A percentile compares a stretch with the other conserved stretches of the same genome.
Conservation (phyloP, 2,888 invertebrate genomes). For the Deilephila porcellus region DNA sequence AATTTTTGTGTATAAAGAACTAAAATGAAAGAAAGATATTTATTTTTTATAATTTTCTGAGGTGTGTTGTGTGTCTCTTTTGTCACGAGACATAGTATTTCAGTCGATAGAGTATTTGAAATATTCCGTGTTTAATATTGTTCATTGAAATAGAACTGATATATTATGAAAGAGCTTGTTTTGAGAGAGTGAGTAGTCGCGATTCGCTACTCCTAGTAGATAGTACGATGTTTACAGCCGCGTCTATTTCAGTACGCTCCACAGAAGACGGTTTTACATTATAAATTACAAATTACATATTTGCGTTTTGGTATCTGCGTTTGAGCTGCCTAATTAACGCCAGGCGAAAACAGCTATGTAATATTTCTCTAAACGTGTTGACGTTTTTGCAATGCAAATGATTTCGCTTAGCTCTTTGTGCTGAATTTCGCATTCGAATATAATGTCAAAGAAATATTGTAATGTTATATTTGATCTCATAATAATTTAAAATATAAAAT, state of each 20-base stretch:
- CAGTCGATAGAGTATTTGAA: neutral
- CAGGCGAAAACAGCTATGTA: neutral
- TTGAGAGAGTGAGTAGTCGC: slow-evolving; percentile 47
- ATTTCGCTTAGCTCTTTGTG: neutral
- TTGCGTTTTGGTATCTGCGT: neutral
- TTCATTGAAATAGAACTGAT: slow-evolving; percentile 1
- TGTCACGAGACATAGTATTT: neutral
- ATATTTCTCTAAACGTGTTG: neutral
- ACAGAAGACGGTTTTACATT: neutral
- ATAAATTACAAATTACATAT: slow-evolving; percentile 5
- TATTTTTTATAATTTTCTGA: too few relatives aligned
- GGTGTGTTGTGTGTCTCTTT: neutral
- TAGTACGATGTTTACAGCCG: slow-evolving; percentile 7
- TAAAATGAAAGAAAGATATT: too few relatives aligned
- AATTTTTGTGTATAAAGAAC: too few relatives aligned
- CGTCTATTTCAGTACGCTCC: slow-evolving; percentile 18
- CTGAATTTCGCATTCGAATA: neutral
- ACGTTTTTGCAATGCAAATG: neutral
- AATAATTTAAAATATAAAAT: too few relatives aligned
- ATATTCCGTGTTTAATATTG: slow-evolving; percentile 37
- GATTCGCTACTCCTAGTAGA: slow-evolving; percentile 34
- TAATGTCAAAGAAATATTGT: too few relatives aligned
- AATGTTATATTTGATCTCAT: too few relatives aligned
- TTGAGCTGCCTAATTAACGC: slow-evolving; percentile 5
- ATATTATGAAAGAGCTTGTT: slow-evolving; percentile 35